Conservation (phyloP, 2,113 vertebrate species). For the Syngnathus typhle region DNA sequence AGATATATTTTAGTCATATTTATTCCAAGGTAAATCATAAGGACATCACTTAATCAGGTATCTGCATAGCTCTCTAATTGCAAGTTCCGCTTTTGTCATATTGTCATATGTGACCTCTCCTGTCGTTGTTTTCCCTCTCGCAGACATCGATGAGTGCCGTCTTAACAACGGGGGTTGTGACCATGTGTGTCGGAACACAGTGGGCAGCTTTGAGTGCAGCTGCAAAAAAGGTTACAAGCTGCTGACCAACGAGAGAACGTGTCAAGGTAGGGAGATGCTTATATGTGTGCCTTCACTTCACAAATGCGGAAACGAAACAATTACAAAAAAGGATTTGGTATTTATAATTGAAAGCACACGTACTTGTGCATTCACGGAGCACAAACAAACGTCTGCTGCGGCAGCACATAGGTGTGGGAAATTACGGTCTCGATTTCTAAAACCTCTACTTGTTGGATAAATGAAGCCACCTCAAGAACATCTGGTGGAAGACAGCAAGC, state of each 20-base stretch:
- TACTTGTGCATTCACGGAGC: constrained; percentile 28
- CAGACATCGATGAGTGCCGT: constrained; percentile 94
- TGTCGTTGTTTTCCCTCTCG: constrained; percentile 17
- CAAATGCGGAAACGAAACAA: neutral
- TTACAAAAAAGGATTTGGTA: neutral
- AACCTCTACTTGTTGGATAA: constrained; percentile 39
- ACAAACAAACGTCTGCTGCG: constrained; percentile 56
- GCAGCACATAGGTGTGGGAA: constrained; percentile 63
- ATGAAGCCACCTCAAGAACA: constrained; percentile 51
- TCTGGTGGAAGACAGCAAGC: constrained; percentile 46
- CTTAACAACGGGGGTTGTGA: constrained; percentile 94
- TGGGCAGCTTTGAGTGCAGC: constrained; percentile 97
- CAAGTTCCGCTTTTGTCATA: constrained; percentile 2
- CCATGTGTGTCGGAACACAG: constrained; percentile 94
- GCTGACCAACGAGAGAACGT: constrained; percentile 93
- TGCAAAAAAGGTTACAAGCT: constrained; percentile 97
- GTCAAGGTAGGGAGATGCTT: constrained; percentile 78
- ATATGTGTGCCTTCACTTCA: neutral
- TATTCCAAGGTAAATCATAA: no score
- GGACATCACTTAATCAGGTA: neutral
- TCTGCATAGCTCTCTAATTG: neutral
- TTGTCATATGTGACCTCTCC: constrained; percentile 14
- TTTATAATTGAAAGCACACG: neutral
- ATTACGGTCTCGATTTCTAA: constrained; percentile 41
- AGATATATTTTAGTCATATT: no score